Evolutionary conservation across 2,888 invertebrate species (phyloP).

Genomic region (Troilus luridus): DNA sequence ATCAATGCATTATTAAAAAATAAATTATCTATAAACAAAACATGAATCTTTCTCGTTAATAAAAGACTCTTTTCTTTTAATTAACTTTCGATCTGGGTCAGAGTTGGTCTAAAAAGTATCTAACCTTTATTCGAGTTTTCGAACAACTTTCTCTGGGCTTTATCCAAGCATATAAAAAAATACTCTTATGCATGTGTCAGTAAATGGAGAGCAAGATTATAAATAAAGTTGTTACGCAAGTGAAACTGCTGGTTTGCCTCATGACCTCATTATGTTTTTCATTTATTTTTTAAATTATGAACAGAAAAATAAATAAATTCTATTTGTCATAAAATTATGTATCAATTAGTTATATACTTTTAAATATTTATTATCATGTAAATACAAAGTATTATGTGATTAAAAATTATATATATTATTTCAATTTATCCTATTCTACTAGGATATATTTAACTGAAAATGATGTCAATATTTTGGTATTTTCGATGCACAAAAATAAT

Average conservation of each 20-base stretch:
- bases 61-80: not conserved
- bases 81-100: not conserved
- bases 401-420: too few species aligned
- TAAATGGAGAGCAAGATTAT: not conserved
- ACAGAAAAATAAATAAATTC: not conserved
- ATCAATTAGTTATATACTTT: too few species aligned
- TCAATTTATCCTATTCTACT: too few species aligned
- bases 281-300: not conserved
- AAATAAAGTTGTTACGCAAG: not conserved
- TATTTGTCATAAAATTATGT: too few species aligned
- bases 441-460: too few species aligned
- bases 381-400: too few species aligned
- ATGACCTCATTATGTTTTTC: not conserved
- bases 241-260: not conserved
- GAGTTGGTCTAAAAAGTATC: not conserved
- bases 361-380: not conserved
- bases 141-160: constrained; percentile 5
- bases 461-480: too few species aligned
- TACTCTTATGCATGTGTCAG: not conserved
- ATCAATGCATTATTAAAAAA: not conserved
- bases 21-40: not conserved
- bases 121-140: constrained; percentile 5
- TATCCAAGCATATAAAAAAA: constrained; percentile 10
- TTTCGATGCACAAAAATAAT: too few species aligned
- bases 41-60: not conserved